Evolutionary conservation across 2,113 vertebrate species (phyloP).

Genomic region (Engystomops pustulosus): DNA sequence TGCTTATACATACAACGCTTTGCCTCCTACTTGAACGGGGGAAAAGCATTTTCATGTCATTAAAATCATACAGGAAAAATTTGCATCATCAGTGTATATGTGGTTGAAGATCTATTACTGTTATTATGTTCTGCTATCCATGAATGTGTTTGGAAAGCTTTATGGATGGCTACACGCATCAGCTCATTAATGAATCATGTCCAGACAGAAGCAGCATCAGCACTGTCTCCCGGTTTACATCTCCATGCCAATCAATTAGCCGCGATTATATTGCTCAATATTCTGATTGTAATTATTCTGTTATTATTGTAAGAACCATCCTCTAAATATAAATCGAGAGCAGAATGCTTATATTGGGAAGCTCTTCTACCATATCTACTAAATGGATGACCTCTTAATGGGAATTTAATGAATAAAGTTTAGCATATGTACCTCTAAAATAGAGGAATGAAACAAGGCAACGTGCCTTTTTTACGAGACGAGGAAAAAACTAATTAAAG

Average conservation of each 20-base stretch:
- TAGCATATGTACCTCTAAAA: slow-evolving; percentile 68
- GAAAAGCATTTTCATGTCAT: not conserved
- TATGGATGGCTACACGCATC: slow-evolving; percentile 63
- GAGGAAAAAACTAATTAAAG: slow-evolving; percentile 82
- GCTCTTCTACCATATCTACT: slow-evolving; percentile 52
- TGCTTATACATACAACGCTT: too few relatives aligned
- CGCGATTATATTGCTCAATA: slow-evolving; percentile 53
- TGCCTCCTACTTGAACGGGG: not conserved
- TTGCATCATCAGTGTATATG: slow-evolving; percentile 13
- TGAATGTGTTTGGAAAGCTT: slow-evolving; percentile 42
- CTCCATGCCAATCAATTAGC: slow-evolving; percentile 67
- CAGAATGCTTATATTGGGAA: slow-evolving; percentile 40
- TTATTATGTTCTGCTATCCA: slow-evolving; percentile 44
- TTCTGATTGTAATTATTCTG: slow-evolving; percentile 50
- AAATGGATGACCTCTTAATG: slow-evolving; percentile 64
- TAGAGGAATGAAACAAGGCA: slow-evolving; percentile 74
- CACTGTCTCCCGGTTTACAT: slow-evolving; percentile 59
- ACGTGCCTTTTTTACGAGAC: slow-evolving; percentile 79
- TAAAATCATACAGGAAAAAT: slow-evolving; percentile 21
- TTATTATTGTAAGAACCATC: slow-evolving; percentile 47
- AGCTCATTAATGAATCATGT: slow-evolving; percentile 66
- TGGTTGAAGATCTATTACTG: slow-evolving; percentile 45
- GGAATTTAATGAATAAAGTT: slow-evolving; percentile 65
- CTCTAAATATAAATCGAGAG: slow-evolving; percentile 52
- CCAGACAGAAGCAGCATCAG: slow-evolving; percentile 60